Evolutionary conservation across 1,140 invertebrate genomes (phyloP).

Genomic region (Atta texana): DNA sequence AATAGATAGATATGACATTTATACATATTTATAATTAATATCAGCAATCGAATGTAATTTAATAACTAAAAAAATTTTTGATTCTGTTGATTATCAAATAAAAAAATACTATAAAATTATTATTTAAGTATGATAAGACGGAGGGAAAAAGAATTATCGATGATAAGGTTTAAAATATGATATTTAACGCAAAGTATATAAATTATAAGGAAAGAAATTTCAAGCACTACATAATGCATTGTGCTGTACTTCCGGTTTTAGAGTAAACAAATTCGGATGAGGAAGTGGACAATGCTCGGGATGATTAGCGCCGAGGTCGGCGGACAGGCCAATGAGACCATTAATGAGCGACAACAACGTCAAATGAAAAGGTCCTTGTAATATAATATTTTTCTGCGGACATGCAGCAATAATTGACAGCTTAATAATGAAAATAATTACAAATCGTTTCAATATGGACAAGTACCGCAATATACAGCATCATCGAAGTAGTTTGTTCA

Average conservation of each 20-base stretch:
- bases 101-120: background rate
- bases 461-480: background rate
- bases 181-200: background rate
- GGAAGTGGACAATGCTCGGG: constrained; percentile 48
- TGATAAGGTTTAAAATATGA: background rate
- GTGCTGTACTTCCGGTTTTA: constrained; percentile 36
- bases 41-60: background rate
- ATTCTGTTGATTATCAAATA: background rate
- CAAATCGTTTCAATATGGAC: background rate
- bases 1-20: background rate
- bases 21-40: background rate
- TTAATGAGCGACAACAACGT: constrained; percentile 78
- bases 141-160: background rate
- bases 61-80: background rate
- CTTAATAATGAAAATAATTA: constrained; percentile 75
- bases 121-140: too few species aligned
- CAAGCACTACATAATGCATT: background rate
- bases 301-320: constrained; percentile 42
- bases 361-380: constrained; percentile 81
- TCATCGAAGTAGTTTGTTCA: background rate
- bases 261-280: constrained; percentile 34
- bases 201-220: background rate
- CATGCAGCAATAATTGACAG: constrained; percentile 75
- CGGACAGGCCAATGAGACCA: constrained; percentile 68
- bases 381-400: constrained; percentile 56